These are phyloP conservation scores for Oppia nitens DNA, from an alignment of 1,140 invertebrate genomes.

Conservation along the genomic window DNA sequence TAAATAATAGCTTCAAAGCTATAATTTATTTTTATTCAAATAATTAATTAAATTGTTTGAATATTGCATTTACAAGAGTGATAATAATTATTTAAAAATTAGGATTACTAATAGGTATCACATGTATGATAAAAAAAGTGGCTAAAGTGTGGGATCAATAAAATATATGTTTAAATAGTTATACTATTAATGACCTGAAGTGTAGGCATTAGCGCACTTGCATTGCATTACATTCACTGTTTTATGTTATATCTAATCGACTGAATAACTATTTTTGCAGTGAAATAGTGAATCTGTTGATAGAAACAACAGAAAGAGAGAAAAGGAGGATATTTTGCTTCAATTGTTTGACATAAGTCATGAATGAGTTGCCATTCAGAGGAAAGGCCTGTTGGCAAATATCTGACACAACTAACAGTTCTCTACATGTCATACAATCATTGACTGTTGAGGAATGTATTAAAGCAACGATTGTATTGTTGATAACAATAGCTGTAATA, in stretches of 20 bases:
- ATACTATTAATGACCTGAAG: background rate
- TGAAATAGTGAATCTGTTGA: background rate
- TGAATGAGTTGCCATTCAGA: background rate
- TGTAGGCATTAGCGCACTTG: background rate
- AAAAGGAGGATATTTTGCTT: too few relatives aligned
- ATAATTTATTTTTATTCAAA: background rate
- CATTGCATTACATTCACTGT: background rate
- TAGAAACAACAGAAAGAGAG: too few relatives aligned
- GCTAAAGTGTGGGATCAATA: too few relatives aligned
- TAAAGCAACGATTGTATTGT: background rate
- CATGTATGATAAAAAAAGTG: too few relatives aligned
- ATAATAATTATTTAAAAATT: too few relatives aligned
- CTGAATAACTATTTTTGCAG: background rate
- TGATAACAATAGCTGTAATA: constrained; percentile 6
- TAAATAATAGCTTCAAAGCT: too few relatives aligned
- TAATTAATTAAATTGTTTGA: background rate
- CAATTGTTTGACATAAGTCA: background rate
- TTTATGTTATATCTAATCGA: background rate
- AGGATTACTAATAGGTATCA: too few relatives aligned
- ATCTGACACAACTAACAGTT: background rate
- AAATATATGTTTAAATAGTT: background rate
- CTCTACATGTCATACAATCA: background rate
- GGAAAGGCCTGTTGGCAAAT: background rate
- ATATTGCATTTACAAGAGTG: background rate
- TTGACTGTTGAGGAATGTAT: background rate